Base-by-base conservation (phyloP, 1,140 invertebrate genomes). In the Microplitis demolitor region DNA sequence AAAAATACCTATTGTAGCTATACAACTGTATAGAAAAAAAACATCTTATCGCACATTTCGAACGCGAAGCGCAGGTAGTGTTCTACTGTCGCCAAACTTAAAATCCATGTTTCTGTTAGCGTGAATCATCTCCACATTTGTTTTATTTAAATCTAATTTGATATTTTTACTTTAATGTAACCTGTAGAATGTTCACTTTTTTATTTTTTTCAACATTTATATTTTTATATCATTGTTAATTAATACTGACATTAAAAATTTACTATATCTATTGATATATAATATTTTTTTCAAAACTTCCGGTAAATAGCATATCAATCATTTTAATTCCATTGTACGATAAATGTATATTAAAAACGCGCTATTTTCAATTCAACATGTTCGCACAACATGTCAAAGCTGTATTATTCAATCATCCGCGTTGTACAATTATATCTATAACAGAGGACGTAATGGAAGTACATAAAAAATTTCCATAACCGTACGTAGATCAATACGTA, bases 341-440 rank as follows among this genome's bases (percentile, higher is more conserved):
- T 45, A 37, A 72, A 58, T 54, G 53, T 6, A 4, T 66, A 68
- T 66, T 4, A 63, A 61, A 72, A 67, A 51, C 71, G 53, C 45
- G 58, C 54, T 37, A 58, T 34, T 35, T 72, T 54, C 60, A 72
- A 60, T 64, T n/a, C 37, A 70, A n/a, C 53, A 37, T 13, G 37
- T 14, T 31, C n/a, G 64, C 16, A 24, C 2, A 39, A 58, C 53
- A 66, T 37, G 70, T 72, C 64, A 63, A 67, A 51, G 63, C 64
- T 11, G 45, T 53, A 67, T 72, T 72, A 72, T 72, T 67, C 37
- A 72, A 72, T 72, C 67, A 72, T 72, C 67, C 45, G 64, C 45
- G 58, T 33, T 39, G 63, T 50, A 33, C 54, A 58, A 56, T 58
- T 50, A 72, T 66, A 72, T 72, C 4, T 5, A 60, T 9, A 45